phyloP scores from a whole-genome alignment of 2,888 invertebrate species.

The Sympetrum striolatum region DNA sequence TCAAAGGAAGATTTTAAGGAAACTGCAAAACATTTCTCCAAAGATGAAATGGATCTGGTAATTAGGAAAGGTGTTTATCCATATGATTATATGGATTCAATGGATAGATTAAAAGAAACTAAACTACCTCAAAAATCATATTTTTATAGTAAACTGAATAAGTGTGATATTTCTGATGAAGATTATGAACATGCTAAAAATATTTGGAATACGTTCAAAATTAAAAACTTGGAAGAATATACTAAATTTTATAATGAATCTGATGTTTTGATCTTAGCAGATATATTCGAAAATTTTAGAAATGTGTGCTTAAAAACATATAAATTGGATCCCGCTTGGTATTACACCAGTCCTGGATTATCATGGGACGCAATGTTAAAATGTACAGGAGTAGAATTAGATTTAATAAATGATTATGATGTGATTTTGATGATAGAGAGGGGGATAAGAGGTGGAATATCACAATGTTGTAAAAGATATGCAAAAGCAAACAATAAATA shows the following conservation, averaged over 20 bases:
- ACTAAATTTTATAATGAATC: too few relatives aligned
- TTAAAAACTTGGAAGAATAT: constrained; percentile 18
- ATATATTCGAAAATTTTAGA: too few relatives aligned
- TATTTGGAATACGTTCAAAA: constrained; percentile 50
- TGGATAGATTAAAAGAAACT: not conserved
- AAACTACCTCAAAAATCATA: constrained; percentile 45
- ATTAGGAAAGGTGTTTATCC: too few relatives aligned
- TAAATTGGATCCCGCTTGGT: not conserved
- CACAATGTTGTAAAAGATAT: too few relatives aligned
- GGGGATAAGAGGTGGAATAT: too few relatives aligned
- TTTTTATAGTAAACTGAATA: constrained; percentile 48
- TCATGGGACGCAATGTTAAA: not conserved
- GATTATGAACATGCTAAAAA: constrained; percentile 50
- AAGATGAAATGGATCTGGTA: too few relatives aligned
- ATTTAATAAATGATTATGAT: constrained; percentile 48
- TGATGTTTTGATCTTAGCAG: too few relatives aligned
- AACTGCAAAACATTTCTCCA: too few relatives aligned
- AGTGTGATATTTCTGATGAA: too few relatives aligned
- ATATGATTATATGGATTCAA: too few relatives aligned
- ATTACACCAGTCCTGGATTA: not conserved
- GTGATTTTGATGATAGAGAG: constrained; percentile 50
- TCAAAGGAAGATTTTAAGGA: too few relatives aligned
- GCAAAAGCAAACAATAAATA: too few relatives aligned
- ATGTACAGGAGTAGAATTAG: not conserved
- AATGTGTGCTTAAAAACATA: not conserved